Base-by-base conservation (phyloP, 1,140 invertebrate species). In the Pantala flavescens region DNA sequence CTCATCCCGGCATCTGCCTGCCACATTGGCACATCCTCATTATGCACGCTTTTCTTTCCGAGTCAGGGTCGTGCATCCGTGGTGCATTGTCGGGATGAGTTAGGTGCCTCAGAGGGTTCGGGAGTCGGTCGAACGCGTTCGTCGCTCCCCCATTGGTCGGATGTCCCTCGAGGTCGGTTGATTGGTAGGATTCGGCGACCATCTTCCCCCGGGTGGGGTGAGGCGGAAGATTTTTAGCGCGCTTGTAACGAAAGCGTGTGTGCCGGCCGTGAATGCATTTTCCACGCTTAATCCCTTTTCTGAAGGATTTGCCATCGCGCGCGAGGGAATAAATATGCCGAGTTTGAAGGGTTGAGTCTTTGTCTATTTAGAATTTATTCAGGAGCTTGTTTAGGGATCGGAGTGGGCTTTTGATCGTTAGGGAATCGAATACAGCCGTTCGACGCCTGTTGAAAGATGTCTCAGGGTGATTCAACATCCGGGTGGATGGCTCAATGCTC, bases 341-440 rank as follows among this genome's bases (percentile, higher is more conserved):
- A 63, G 16, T 63, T 3, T 14, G 16, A 3, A 14, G 12, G 49
- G 3, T 16, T 19, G 49, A 63, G 49, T 14, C 16, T 16, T 63
- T 63, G 49, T 63, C 49, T 21, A 63, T 63, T 63, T 21, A 21
- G 49, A 63, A 63, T 63, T 63, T 63, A 63, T 63, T 63, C 49
- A 63, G 49, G 49, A 63, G 49, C 16, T 63, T 63, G 49, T 63
- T 63, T 63, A 63, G 16, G 49, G 49, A 3, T 12, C 49, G 3
- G 49, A 3, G 49, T 3, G 49, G 5, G 3, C 49, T 36, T 21
- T 16, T 3, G 49, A 21, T 21, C 14, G 49, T 63, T 16, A 63
- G 5, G 49, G 12, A 21, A 63, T 16, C 49, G n/a, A 3, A 21
- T 21, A 19, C 49, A 63, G 14, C 12, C 49, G 49, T 63, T 63